A percentile compares a stretch with the other conserved stretches of the same genome.
Evolutionary conservation across 2,113 vertebrate genomes (phyloP).

Genomic region (Malurus cyaneus): DNA sequence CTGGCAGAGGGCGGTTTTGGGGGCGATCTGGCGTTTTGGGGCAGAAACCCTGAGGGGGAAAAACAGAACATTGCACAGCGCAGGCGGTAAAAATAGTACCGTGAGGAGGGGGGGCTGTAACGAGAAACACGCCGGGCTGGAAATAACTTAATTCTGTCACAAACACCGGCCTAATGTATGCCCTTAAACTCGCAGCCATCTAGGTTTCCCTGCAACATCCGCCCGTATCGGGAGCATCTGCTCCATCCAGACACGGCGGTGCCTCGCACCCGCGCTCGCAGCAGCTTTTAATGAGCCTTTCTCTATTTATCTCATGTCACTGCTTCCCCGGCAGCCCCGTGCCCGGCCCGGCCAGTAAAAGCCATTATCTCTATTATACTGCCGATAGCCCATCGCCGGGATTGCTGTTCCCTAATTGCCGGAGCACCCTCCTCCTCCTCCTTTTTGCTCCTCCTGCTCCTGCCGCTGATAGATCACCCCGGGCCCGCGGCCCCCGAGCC

Average conservation of each 20-base stretch:
- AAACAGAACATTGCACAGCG: neutral
- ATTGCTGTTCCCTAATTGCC: slow-evolving; percentile 85
- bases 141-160: slow-evolving; percentile 45
- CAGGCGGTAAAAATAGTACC: neutral
- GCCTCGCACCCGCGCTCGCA: slow-evolving; percentile 35
- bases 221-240: slow-evolving; percentile 30
- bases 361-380: slow-evolving; percentile 82
- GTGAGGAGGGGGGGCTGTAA: neutral
- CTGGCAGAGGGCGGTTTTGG: rapidly evolving
- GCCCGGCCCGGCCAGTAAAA: slow-evolving; percentile 77
- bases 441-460: neutral
- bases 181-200: slow-evolving; percentile 2
- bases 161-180: slow-evolving; percentile 3
- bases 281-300: slow-evolving; percentile 73
- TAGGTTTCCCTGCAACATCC: slow-evolving; percentile 14
- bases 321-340: slow-evolving; percentile 62
- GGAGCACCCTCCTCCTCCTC: slow-evolving; percentile 67
- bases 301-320: slow-evolving; percentile 71
- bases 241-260: slow-evolving; percentile 44
- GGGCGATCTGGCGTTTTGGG: neutral
- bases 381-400: slow-evolving; percentile 78
- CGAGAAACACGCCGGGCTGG: neutral
- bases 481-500: slow-evolving; percentile 72
- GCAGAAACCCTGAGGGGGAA: neutral
- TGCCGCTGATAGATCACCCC: slow-evolving; percentile 77